Conservation (phyloP, 2,113 vertebrate species). For the Perccottus glenii region DNA sequence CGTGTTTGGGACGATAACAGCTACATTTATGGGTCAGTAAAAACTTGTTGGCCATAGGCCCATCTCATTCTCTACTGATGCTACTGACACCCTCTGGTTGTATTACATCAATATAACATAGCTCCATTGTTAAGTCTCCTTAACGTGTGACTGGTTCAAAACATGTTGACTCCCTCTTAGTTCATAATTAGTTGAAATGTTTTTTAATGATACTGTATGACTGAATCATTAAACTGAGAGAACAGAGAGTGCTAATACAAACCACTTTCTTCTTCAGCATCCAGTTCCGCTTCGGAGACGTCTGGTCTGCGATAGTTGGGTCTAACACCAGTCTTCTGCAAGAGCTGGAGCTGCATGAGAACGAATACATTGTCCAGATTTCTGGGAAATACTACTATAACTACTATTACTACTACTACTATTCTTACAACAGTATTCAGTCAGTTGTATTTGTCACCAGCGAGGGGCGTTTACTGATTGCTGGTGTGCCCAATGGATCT, state of each 20-base stretch:
- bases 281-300: slow-evolving; percentile 12
- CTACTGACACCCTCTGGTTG: too few relatives aligned
- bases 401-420: not conserved
- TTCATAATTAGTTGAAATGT: too few relatives aligned
- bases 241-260: not conserved
- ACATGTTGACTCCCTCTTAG: too few relatives aligned
- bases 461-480: slow-evolving; percentile 6
- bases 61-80: too few relatives aligned
- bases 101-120: too few relatives aligned
- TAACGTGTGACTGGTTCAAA: too few relatives aligned
- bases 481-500: not conserved
- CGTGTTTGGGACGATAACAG: slow-evolving; percentile 16
- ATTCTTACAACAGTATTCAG: not conserved
- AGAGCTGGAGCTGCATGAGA: slow-evolving; percentile 4
- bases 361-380: slow-evolving; percentile 39
- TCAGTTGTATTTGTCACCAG: slow-evolving; percentile 29
- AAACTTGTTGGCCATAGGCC: too few relatives aligned
- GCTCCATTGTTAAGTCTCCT: too few relatives aligned
- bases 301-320: slow-evolving; percentile 2
- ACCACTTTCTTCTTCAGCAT: slow-evolving; percentile 10
- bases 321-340: rapidly evolving
- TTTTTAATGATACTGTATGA: too few relatives aligned
- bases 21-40: slow-evolving; percentile 24
- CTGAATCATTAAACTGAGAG: too few relatives aligned
- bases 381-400: slow-evolving; percentile 22